Evolutionary conservation across 2,888 invertebrate genomes (phyloP), one percentile per base, ranked within the genome.

Genomic region (Cephus runcator): DNA sequence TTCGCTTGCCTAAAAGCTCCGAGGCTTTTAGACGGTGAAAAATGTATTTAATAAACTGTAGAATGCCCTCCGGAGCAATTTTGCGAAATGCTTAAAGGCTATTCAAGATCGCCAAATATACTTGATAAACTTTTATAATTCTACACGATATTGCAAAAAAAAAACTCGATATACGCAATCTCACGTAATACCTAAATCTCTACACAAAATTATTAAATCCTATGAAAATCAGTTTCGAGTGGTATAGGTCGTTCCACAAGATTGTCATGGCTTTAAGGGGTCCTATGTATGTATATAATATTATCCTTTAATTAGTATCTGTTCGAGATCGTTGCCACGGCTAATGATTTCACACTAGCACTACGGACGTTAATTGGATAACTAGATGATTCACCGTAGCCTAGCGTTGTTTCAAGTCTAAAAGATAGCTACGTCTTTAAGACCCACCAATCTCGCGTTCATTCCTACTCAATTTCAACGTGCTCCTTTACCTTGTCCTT

Each of bases 321-420:
- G 78, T 81, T 80, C 77, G 76, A 75, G 79, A 80, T 80, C 81
- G 78, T 80, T 78, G 77, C 77, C 73, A 80, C 75, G 11, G n/a
- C 35, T 82, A 83, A 83, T 80, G 79, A 76, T 76, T 78, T 69
- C 35, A 40, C 15, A 76, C 75, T 77, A 77, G 76, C 76, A 79
- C 77, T 77, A 31, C 76, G 76, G 75, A 82, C 83, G 81, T 83
- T 85, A 85, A 85, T 85, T 85, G 82, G 83, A 85, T 83, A 85
- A 85, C 83, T 83, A 81, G 83, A 71, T 78, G 75, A 77, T 81
- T 79, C 77, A 68, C 69, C 40, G 30, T 76, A 76, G 31, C 35
- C 36, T 9, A 56, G 23, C 23, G 2, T 40, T 40, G 9, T 9
- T 56, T 56, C 2, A 23, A 56, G 56, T 23, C 56, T 23, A 23